Evolutionary conservation across 2,797 vertebrate species (phyloP), one percentile per base, ranked within the genome.

Genomic region (Lutjanus argentimaculatus): DNA sequence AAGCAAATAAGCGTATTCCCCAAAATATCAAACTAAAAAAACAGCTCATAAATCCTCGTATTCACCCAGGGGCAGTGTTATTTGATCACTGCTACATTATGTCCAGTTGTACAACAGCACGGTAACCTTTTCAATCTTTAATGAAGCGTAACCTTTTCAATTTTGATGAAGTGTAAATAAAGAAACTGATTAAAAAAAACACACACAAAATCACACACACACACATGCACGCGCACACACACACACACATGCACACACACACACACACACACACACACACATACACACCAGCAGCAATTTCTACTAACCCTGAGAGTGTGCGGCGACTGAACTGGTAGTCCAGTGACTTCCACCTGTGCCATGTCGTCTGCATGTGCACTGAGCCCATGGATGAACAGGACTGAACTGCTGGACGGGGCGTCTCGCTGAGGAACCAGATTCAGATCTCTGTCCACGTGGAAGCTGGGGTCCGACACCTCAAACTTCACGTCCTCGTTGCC

Each of bases 391-490:
- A 99, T 88, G 30, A 97, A 96, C 75, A 99, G 86, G 76, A 96
- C 90, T 19, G 90, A 93, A 75, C 90, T 94, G 61, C 83, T 94
- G 16, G 91, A 91, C 2, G 82, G 90, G 22, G 97, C 42, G 1
- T 98, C 97, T 84, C 82, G 95, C 83, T 91, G 85, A 0, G 96
- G 95, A 42, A 97, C 94, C 91, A 99, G 90, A 57, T 94, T 94
- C 67, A 97, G 95, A 0, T 97, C 92, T 0, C 53, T 71, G 15
- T 98, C 96, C 92, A 99, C 97, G n/a, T 78, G 87, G 83, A 99
- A 98, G 92, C 93, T 91, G 8, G 97, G 96, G 77, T 97, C 97
- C 7, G 98, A 98, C 85, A 98, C 97, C 68, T 97, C 94, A 22
- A 98, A 99, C 62, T 89, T 94, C 85, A 98, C 89, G 1, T 94